These are phyloP conservation scores for Lepidothrix coronata DNA, from an alignment of 2,113 vertebrate species.

Conservation along the genomic window DNA sequence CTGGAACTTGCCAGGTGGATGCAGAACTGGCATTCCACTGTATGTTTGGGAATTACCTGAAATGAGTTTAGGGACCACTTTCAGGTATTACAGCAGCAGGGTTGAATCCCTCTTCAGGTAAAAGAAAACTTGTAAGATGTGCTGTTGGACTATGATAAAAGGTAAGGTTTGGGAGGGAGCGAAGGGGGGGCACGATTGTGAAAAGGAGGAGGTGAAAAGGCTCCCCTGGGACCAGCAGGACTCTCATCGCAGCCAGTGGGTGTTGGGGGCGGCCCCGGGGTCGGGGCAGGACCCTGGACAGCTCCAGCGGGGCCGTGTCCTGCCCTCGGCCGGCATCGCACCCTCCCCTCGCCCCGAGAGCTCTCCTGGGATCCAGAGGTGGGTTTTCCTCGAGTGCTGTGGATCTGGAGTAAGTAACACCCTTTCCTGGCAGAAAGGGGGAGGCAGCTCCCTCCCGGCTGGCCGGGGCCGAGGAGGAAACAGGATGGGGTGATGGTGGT, in stretches of 20 bases:
- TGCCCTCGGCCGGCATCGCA: not conserved
- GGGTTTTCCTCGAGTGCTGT: not conserved
- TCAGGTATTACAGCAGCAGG: accelerated
- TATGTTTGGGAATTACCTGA: not conserved
- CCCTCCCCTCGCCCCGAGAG: too few relatives aligned
- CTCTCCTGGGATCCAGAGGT: too few relatives aligned
- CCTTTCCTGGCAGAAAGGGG: accelerated
- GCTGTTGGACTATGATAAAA: accelerated
- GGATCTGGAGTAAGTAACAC: accelerated
- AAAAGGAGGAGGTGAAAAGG: accelerated
- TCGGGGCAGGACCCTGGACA: slow-evolving; percentile 10
- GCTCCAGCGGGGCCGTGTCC: not conserved
- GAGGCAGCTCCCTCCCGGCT: accelerated
- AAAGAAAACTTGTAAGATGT: accelerated
- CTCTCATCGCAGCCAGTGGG: too few relatives aligned
- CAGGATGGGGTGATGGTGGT: accelerated
- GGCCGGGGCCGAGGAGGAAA: not conserved
- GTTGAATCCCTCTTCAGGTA: too few relatives aligned
- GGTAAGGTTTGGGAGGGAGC: too few relatives aligned
- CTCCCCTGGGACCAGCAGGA: accelerated
- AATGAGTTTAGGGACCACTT: not conserved
- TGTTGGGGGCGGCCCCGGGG: not conserved
- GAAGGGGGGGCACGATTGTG: accelerated
- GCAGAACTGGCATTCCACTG: accelerated
- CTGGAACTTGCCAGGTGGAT: not conserved